Evolutionary conservation across 2,888 invertebrate species (phyloP), one percentile per base, ranked within the genome.

Genomic region (Polymixis lichenea): DNA sequence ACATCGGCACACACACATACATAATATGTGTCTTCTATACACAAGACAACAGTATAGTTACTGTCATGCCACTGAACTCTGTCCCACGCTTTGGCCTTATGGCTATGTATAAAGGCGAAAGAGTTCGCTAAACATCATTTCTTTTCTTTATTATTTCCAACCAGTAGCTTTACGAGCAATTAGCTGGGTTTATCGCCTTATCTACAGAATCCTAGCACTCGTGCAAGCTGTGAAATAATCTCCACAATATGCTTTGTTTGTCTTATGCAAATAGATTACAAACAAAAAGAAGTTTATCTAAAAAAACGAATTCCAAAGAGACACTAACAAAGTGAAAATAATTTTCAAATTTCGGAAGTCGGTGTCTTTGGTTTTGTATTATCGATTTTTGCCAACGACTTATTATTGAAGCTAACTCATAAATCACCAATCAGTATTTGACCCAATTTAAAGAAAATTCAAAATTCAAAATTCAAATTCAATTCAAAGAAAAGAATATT

Each of bases 121-220:
- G 76, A 69, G 72, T 74, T 77, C 76, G 70, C 70, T 66, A 70
- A 68, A 80, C 78, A 75, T 83, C 67, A 75, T 86, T 82, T 67
- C 49, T 75, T 77, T 80, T 75, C 73, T 83, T 87, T 79, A 83
- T 77, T 49, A 85, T 82, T 82, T 79, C 74, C 81, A 71, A 76
- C 78, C 78, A 88, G 80, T 77, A 72, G 75, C 67, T 89, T 89
- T 86, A 89, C 85, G 87, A 88, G 85, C 88, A 89, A 87, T 89
- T 88, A 84, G 76, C 43, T 71, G 60, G 61, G 72, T 89, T 90
- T 91, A 92, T 91, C 89, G 85, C 82, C 74, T 87, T 88, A 90
- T 90, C 90, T 85, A 79, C 75, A 67, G 72, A 75, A 75, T 80
- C 70, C 55, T 61, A 65, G 28, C 66, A 74, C 61, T 80, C 75